Evolutionary conservation across 1,140 invertebrate genomes (phyloP), one percentile per base, ranked within the genome.

Genomic region (Copidosoma floridanum): DNA sequence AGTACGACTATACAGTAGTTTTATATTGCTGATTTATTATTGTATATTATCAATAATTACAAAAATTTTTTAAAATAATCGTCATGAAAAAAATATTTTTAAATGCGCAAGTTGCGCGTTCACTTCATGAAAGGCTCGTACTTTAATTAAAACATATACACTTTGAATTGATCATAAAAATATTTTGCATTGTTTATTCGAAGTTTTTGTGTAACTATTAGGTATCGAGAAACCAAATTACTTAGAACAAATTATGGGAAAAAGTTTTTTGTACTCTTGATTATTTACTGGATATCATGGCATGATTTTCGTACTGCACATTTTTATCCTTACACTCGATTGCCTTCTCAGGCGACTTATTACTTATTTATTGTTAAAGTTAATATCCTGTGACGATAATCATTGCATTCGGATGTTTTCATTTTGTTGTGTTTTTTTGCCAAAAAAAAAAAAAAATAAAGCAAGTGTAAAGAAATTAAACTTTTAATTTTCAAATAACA

Each of bases 401-500:
- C 10, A 41, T 40, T 38, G 14, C 21, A 11, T 50, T 47, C 29
- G 24, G 5, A n/a, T 43, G 40, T 50, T 23, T 24, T 27, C 12
- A 16, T 12, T 10, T 21, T 47, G 24, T 47, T 24, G 21, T 43
- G 20, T 18, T 21, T 43, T 20, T 43, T 43, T 4, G 7, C 6
- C 1, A 46, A 46, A 46, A 12, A 46, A 6, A 14, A 23, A 7
- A 8, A 5, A 26, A 11, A 14, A 3, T 26, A 26, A 21, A 50
- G 50, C 41, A 40, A 57, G n/a, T 40, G 11, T 50, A 52, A 68
- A 73, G 71, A n/a, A 74, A 72, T 62, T 74, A 74, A 74, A 71
- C 66, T 71, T 71, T 71, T 63, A 57, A 68, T 52, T 66, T 69
- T 65, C 53, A 55, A 65, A 64, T 67, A 74, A 73, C 71, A 75